Evolutionary conservation across 2,888 invertebrate species (phyloP), one percentile per base, ranked within the genome.

Genomic region (Pseudanteris insignis): DNA sequence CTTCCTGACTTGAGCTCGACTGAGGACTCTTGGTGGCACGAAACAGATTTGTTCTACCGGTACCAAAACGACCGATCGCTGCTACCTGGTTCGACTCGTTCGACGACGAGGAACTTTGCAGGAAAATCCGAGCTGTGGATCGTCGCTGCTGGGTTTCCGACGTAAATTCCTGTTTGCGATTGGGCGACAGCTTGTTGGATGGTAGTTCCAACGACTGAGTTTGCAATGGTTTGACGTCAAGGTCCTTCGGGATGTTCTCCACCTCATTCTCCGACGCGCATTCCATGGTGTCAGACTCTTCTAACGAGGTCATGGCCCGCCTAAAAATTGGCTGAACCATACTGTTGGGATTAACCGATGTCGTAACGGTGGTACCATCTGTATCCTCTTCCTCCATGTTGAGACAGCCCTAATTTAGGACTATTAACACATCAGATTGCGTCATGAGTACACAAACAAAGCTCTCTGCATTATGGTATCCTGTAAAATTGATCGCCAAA

Each of bases 1-100:
- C 88, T 73, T 89, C 88, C 73, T 88, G 88, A 59, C 88, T 88
- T 15, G 88, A 88, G 70, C 88, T 88, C 1, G 88, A 88, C 51
- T 86, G 86, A 6, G 85, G 84, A 54, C 85, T 85, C 15, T 84
- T 81, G 63, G 83, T 83, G 25, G 83, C 82, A 67, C 83, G 83
- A 46, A 83, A 81, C 67, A 85, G 81, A 0, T 84, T 84, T n/a
- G 84, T 81, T 66, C 84, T 83, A 63, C 82, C 79, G 57, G 83
- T 83, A 57, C 82, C 81, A 68, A 81, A 83, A 46, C 82, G 82
- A 11, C 65, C 64, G 24, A 66, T 33, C 30, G 67, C 6, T 2
- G 50, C 55, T 24, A 59, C 44, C 6, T 62, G 62, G 7, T 63
- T 63, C 6, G 55, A 62, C 28, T 65, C 65, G 18, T 64, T 64